Percentiles rank a stretch among this genome's conserved stretches.
These are phyloP conservation scores for Halcyon badia DNA, from an alignment of 2,797 vertebrate genomes.

Conservation along the genomic window DNA sequence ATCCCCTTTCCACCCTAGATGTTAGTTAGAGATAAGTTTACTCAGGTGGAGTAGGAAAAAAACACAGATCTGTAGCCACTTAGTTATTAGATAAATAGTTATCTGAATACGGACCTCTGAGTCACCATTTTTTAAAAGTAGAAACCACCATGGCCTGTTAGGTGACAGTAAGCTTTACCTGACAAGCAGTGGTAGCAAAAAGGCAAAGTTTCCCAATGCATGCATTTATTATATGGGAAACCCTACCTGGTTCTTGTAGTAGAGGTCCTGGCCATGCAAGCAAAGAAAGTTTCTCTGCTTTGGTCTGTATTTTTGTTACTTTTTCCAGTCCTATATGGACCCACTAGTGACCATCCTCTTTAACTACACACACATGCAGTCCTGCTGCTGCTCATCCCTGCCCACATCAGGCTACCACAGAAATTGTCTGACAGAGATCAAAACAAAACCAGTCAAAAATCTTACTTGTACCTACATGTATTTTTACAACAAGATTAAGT, in stretches of 20 bases:
- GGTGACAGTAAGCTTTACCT: not conserved
- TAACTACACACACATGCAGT: not conserved
- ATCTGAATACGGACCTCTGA: not conserved
- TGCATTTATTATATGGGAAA: not conserved
- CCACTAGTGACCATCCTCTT: not conserved
- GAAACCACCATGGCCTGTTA: not conserved
- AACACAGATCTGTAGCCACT: not conserved
- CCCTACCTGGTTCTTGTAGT: not conserved
- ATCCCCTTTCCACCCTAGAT: not conserved
- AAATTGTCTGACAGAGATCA: not conserved
- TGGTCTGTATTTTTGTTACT: not conserved
- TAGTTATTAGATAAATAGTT: not conserved
- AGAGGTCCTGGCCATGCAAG: not conserved
- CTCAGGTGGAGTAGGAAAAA: not conserved
- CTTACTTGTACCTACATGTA: not conserved
- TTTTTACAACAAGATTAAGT: not conserved
- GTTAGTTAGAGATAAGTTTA: not conserved
- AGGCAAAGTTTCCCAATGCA: not conserved
- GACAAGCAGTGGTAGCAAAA: not conserved
- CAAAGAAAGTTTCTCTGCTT: not conserved
- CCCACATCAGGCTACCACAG: not conserved
- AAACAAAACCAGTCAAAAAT: not conserved
- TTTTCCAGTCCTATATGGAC: fast-evolving
- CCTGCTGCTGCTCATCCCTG: not conserved
- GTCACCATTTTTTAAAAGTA: not conserved